Conservation (phyloP, 2,797 vertebrate species). For the Mus minutoides region DNA sequence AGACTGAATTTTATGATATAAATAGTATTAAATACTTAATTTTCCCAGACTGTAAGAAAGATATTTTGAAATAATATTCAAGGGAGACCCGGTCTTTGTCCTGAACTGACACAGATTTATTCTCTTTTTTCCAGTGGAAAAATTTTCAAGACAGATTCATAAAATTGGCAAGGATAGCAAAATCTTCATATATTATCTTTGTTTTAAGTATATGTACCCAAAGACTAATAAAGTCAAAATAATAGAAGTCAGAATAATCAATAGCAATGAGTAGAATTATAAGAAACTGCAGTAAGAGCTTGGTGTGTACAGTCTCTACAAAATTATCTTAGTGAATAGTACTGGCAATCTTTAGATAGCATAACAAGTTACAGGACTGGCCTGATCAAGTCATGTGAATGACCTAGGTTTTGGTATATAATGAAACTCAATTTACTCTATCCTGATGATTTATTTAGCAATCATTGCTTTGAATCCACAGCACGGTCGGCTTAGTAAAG, state of each 20-base stretch:
- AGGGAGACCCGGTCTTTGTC: neutral
- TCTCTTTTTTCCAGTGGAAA: no score
- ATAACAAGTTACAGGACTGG: no score
- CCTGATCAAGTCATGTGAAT: neutral
- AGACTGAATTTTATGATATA: neutral
- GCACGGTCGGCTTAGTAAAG: no score
- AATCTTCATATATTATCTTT: neutral
- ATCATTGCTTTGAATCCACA: neutral
- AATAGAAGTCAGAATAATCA: neutral
- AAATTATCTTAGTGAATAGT: neutral
- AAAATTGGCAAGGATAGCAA: neutral
- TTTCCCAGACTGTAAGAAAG: conserved; percentile 7
- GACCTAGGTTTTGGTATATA: neutral
- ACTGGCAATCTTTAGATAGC: neutral
- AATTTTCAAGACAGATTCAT: neutral
- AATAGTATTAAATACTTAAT: conserved; percentile 13
- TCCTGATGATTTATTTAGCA: neutral
- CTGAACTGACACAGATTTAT: neutral
- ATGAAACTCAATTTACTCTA: neutral
- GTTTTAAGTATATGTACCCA: neutral
- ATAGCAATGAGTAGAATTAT: neutral
- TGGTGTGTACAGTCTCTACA: neutral
- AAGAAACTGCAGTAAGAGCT: neutral
- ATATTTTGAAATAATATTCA: neutral
- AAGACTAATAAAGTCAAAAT: neutral